Conservation (phyloP, 2,888 invertebrate species). For the Archaeoteleia sp. region DNA sequence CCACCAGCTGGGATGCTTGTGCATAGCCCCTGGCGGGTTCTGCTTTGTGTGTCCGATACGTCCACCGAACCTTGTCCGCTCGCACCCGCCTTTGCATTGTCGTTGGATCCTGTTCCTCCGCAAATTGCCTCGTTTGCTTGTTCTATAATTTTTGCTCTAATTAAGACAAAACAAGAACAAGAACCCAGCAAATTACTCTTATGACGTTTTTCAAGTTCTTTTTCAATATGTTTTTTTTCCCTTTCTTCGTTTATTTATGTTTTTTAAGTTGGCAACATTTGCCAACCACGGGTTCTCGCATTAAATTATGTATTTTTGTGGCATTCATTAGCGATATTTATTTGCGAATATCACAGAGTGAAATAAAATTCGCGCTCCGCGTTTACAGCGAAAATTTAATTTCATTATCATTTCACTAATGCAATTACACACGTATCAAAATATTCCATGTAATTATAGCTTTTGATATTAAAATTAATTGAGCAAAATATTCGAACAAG, state of each 20-base stretch:
- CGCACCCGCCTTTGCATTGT: slow-evolving; percentile 11
- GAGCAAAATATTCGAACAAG: slow-evolving; percentile 12
- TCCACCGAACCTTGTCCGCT: slow-evolving; percentile 15
- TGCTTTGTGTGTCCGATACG: slow-evolving; percentile 58
- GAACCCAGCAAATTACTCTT: background rate
- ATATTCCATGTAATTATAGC: background rate
- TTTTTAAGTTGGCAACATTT: slow-evolving; percentile 58
- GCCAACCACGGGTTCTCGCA: too few relatives aligned
- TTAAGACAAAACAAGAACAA: slow-evolving; percentile 34
- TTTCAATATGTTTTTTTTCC: background rate
- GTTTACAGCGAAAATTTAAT: too few relatives aligned
- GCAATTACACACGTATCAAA: too few relatives aligned
- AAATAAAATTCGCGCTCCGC: too few relatives aligned
- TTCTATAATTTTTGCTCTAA: slow-evolving; percentile 49
- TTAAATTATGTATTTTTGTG: too few relatives aligned
- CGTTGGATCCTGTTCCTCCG: slow-evolving; percentile 32
- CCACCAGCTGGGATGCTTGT: slow-evolving; percentile 53
- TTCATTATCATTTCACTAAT: too few relatives aligned
- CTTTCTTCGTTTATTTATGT: slow-evolving; percentile 55
- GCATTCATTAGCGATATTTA: too few relatives aligned
- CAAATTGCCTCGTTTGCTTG: slow-evolving; percentile 49
- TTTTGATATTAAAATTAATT: slow-evolving; percentile 16
- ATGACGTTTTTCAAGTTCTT: background rate
- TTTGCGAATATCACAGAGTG: too few relatives aligned
- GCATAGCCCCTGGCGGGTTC: slow-evolving; percentile 54